Evolutionary conservation across 2,113 vertebrate species (phyloP), one percentile per base, ranked within the genome.

Genomic region (Halichoerus grypus): DNA sequence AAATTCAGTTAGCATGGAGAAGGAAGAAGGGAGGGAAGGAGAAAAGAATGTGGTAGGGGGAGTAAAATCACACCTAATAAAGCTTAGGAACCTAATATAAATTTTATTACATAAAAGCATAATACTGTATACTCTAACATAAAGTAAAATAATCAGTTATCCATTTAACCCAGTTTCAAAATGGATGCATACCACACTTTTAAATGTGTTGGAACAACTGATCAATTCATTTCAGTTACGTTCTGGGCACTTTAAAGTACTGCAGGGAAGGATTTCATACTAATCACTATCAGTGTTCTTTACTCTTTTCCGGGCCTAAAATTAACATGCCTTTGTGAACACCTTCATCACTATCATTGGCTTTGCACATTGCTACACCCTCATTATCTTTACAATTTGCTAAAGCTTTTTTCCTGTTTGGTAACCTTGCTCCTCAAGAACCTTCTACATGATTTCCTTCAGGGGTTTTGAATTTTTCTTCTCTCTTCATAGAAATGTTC

Each of bases 381-480:
- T 96, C 49, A 16, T 76, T 90, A 57, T 39, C 82, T 84, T 71
- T 76, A 76, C 19, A 59, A 51, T 42, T 85, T 33, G 28, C 88
- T 85, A 15, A 79, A 69, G 2, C 33, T 96, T 63, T 86, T 76
- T 91, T 33, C 76, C 21, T 88, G 9, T 65, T 90, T 80, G n/a
- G 49, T 80, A 84, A 95, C 19, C 36, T 76, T 87, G 33, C 7
- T 65, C 39, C 36, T 95, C 36, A 63, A 95, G 59, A 95, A 92
- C 1, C 26, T 96, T 82, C 46, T 6, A 36, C 24, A 6, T 77
- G 28, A 85, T 69, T 88, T 93, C 22, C 15, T 79, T 39, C 53
- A 57, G 24, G 63, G 31, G 14, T 53, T 95, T 89, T 79, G 18
- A 39, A 61, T 51, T 65, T 51, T 39, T 80, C 31, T n/a, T 81